Base-by-base conservation (phyloP, 2,888 invertebrate genomes). In the Pachliopta kotzebuea region DNA sequence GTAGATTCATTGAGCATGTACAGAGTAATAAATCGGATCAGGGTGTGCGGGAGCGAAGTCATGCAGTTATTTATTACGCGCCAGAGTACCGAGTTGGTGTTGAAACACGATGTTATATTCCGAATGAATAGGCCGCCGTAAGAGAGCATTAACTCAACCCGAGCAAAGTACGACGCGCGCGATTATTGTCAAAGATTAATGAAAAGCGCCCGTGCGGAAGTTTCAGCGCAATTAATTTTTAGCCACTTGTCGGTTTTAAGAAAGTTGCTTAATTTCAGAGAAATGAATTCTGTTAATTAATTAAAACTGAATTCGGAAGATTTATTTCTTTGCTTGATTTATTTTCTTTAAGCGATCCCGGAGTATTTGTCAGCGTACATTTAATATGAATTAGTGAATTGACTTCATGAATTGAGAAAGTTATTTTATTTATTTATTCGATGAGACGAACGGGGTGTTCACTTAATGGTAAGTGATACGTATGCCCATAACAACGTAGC, bases 71-170 rank as follows among this genome's bases (percentile, higher is more conserved):
- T 84, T 82, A 83, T 80, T 72, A 78, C 78, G 74, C 66, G 63
- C 68, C 69, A 68, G 74, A 75, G 75, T 77, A 77, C 75, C 74
- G 81, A 81, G 78, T 79, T 78, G 73, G 72, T 73, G 70, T 66
- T 70, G 75, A 68, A 81, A 80, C 80, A 78, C 77, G 81, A 77
- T 79, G 82, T 81, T 85, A 77, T 80, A 83, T 86, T 85, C 79
- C 80, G 80, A 86, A 85, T 85, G 86, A 88, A 87, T 84, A 83
- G 83, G 76, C 81, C 71, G 71, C 70, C 67, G 77, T 76, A 80
- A 81, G 77, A 79, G 81, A 82, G 79, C 79, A 81, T 85, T 85
- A 81, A 86, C 80, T 84, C 81, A 76, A 78, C 81, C 81, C 75
- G 64, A 69, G 77, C 74, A 75, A 82, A 83, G 82, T 80, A 80